Percentiles rank a stretch among this genome's conserved stretches.
Evolutionary conservation across 1,140 invertebrate species (phyloP).

Genomic region (Pomacea maculata): DNA sequence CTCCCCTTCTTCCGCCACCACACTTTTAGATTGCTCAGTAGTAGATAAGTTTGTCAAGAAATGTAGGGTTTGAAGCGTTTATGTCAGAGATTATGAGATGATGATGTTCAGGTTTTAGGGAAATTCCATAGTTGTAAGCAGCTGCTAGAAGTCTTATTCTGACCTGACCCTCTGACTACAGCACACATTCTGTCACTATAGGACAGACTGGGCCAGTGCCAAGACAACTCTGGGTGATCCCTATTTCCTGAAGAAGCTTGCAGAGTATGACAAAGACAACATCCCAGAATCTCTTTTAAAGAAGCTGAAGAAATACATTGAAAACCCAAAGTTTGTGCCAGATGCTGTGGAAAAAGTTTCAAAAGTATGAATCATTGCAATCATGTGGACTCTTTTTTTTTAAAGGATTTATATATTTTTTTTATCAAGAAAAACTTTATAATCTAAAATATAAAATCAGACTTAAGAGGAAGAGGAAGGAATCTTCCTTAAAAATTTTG

Average conservation of each 20-base stretch:
- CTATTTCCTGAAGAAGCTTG: slow-evolving; percentile 64
- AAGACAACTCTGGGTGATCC: slow-evolving; percentile 63
- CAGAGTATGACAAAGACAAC: slow-evolving; percentile 77
- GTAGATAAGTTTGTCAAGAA: no score
- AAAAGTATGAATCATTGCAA: slow-evolving; percentile 38
- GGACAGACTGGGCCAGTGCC: slow-evolving; percentile 64
- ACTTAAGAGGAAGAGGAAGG: no score
- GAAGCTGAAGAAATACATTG: slow-evolving; percentile 74
- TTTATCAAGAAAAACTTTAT: slow-evolving; percentile 6
- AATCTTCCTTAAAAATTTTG: no score
- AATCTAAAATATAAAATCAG: background rate
- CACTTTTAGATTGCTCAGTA: no score
- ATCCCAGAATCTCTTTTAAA: slow-evolving; percentile 81
- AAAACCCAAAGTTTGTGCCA: slow-evolving; percentile 69
- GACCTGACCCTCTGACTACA: background rate
- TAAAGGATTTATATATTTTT: background rate
- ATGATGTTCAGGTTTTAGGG: background rate
- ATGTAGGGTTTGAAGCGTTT: background rate
- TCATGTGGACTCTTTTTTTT: slow-evolving; percentile 5
- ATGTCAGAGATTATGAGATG: background rate
- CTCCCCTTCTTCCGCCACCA: no score
- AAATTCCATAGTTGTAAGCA: background rate
- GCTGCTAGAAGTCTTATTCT: background rate
- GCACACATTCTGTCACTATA: slow-evolving; percentile 18
- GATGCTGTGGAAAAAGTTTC: slow-evolving; percentile 67